A percentile compares a stretch with the other conserved stretches of the same genome.
phyloP scores from a whole-genome alignment of 2,888 invertebrate genomes.

The Ennomos erosarius region DNA sequence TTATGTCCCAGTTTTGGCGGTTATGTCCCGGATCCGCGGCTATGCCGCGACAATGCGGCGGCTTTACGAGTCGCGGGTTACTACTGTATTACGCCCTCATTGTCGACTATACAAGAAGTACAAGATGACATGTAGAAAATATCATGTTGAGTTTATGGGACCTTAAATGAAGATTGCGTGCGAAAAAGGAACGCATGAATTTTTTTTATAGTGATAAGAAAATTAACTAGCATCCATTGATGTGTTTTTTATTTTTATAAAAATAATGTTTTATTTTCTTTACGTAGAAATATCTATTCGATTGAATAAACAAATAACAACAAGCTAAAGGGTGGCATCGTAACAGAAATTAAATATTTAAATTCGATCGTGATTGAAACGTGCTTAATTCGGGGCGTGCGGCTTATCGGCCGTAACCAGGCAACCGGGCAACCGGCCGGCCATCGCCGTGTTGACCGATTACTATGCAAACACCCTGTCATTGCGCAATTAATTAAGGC shows the following conservation, averaged over 20 bases:
- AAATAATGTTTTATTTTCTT: too few relatives aligned
- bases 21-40: conserved; percentile 9
- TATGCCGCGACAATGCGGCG: conserved; percentile 3
- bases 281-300: too few relatives aligned
- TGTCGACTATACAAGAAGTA: conserved; percentile 12
- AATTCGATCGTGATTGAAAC: conserved; percentile 14
- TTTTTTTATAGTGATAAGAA: conserved; percentile 1
- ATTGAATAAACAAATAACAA: neutral
- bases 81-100: conserved; percentile 7
- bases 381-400: conserved; percentile 5
- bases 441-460: conserved; percentile 2
- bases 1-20: conserved; percentile 6
- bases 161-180: conserved; percentile 9
- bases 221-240: neutral
- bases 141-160: conserved; percentile 16
- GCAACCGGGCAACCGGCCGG: conserved; percentile 5
- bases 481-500: conserved; percentile 10
- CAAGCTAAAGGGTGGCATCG: neutral
- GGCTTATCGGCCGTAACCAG: conserved; percentile 9
- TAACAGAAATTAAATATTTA: conserved; percentile 12
- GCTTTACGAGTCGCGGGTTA: conserved; percentile 22
- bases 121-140: conserved; percentile 7
- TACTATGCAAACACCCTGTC: conserved; percentile 8
- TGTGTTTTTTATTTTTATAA: too few relatives aligned
- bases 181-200: conserved; percentile 2